Percentiles rank a stretch among this genome's conserved stretches.
These are phyloP conservation scores for Phylloscopus trochilus DNA, from an alignment of 2,113 vertebrate species.

Conservation along the genomic window DNA sequence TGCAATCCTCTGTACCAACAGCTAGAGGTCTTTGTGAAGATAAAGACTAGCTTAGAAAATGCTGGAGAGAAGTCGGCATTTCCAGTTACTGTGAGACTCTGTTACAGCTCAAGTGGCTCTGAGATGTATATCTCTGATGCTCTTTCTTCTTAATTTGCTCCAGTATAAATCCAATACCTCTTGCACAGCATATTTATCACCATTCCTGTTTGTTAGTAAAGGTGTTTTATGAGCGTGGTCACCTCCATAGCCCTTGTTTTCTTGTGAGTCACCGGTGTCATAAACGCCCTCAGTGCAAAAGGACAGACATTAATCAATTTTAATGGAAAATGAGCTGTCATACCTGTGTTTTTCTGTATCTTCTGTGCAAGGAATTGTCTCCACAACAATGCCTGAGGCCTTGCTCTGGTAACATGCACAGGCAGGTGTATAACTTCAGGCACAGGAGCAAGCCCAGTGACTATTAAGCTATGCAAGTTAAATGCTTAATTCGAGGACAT, in stretches of 20 bases:
- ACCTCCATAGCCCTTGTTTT: neutral
- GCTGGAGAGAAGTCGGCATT: neutral
- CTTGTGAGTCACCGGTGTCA: neutral
- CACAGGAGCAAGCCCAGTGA: neutral
- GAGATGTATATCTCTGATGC: neutral
- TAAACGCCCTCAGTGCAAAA: neutral
- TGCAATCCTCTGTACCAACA: slow-evolving; percentile 40
- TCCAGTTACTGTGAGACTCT: neutral
- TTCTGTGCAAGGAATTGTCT: neutral
- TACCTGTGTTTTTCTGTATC: neutral
- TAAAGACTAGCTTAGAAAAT: slow-evolving; percentile 1
- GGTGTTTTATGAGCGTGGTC: neutral
- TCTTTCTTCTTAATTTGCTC: neutral
- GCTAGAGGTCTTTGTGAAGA: slow-evolving; percentile 36
- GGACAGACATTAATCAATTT: neutral
- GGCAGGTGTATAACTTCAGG: neutral
- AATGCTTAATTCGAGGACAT: neutral
- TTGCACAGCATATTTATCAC: neutral
- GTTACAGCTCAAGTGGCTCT: neutral
- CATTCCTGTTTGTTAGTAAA: neutral
- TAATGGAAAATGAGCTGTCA: neutral
- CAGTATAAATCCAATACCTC: neutral
- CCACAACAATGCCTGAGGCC: neutral
- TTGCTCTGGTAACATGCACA: neutral
- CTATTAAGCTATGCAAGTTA: neutral